A percentile compares a stretch with the other conserved stretches of the same genome.
These are phyloP conservation scores for Caenorhabditis latens DNA, from an alignment of 1,140 invertebrate species.

Conservation along the genomic window DNA sequence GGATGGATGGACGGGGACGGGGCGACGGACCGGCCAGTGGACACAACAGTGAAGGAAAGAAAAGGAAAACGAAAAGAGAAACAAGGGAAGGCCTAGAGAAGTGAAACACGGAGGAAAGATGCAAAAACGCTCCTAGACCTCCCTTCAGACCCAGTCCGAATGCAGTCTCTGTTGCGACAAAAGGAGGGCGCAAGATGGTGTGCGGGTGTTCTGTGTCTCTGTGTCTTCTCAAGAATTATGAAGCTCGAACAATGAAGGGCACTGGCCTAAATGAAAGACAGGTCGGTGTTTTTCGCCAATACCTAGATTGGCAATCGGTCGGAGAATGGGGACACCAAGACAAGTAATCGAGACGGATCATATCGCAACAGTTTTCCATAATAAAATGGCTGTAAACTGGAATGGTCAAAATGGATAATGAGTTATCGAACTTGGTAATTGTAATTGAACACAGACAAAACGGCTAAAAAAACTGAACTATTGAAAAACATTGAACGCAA, in stretches of 20 bases:
- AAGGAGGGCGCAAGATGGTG: not conserved
- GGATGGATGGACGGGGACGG: constrained; percentile 37
- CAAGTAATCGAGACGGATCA: not conserved
- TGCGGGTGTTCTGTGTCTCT: constrained; percentile 12
- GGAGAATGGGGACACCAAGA: not conserved
- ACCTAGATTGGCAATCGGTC: not conserved
- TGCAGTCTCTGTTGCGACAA: constrained; percentile 20
- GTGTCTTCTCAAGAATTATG: constrained; percentile 9
- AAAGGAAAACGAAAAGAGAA: not conserved
- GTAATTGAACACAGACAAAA: not conserved
- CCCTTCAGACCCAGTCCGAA: not conserved
- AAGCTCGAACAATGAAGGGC: constrained; percentile 1
- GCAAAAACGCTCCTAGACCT: constrained; percentile 22
- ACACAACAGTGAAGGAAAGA: not conserved
- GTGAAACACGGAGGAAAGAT: not conserved
- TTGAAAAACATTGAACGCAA: no score
- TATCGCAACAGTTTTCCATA: not conserved
- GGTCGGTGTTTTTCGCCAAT: not conserved
- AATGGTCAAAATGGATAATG: not conserved
- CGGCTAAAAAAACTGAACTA: no score
- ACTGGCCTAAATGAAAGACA: not conserved
- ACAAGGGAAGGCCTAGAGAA: not conserved
- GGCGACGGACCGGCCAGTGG: constrained; percentile 17
- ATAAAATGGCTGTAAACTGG: not conserved
- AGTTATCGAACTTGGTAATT: not conserved